Evolutionary conservation across 2,888 invertebrate species (phyloP), one percentile per base, ranked within the genome.

Genomic region (Orthosia cruda): DNA sequence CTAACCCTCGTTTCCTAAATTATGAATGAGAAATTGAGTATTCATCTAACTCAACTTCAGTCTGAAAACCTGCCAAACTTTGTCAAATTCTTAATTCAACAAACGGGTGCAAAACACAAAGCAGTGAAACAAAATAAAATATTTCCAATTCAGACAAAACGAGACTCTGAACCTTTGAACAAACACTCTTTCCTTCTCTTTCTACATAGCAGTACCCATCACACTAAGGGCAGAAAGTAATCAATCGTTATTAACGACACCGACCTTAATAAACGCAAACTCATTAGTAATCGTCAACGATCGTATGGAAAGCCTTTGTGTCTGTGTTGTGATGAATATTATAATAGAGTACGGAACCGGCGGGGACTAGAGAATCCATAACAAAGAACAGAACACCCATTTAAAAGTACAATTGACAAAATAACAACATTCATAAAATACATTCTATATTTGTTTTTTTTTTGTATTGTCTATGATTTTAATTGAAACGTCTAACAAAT

Each of bases 191-290:
- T 52, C 72, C 16, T n/a, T 74, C 49, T 81, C 32, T 52, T 32
- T 64, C 16, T 59, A n/a, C 65, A 45, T 59, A 77, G 54, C 15
- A 66, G 40, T 40, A 45, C n/a, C 16, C 57, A 82, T 82, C 77
- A 59, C 20, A 55, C 66, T 68, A 57, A 71, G 58, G 63, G 57
- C 58, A 67, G 52, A 83, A 71, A 64, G 71, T 73, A 74, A 83
- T 85, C 86, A 86, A 87, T 86, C 74, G 73, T 64, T 64, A 72
- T 71, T 73, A 81, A 81, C 76, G 83, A 76, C 52, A 52, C 20
- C 55, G 75, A 71, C 86, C 77, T 79, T 83, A 86, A 81, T 87
- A 80, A 75, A 79, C 58, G 72, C 55, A 71, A 65, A 79, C 88
- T 83, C 81, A 81, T 86, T 83, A 85, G 74, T 65, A 78, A 65